Conservation (phyloP, 2,113 vertebrate genomes). For the Saiga tatarica region DNA sequence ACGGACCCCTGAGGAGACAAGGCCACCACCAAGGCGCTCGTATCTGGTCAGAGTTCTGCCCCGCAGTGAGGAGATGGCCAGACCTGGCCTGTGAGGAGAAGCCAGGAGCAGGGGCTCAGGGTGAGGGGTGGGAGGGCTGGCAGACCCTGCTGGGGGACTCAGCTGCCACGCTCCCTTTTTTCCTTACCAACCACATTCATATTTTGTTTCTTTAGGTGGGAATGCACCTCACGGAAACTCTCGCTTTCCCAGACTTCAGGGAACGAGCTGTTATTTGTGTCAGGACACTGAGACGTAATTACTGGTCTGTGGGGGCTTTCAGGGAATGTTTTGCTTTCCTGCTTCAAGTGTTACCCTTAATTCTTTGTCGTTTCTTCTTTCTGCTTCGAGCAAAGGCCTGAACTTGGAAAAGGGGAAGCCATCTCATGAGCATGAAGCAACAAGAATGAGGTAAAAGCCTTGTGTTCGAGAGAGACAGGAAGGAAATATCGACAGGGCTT, state of each 20-base stretch:
- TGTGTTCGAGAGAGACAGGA: neutral
- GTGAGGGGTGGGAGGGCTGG: neutral
- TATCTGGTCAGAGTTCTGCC: neutral
- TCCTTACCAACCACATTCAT: neutral
- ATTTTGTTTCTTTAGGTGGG: neutral
- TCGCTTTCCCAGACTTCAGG: neutral
- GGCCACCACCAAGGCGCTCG: rapidly evolving
- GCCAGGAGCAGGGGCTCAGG: neutral
- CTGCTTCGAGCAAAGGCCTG: neutral
- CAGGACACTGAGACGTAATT: neutral
- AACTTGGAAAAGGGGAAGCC: neutral
- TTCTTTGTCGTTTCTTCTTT: neutral
- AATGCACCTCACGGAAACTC: neutral
- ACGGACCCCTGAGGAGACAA: neutral
- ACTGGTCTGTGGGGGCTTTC: neutral
- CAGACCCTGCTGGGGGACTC: neutral
- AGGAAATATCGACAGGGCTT: neutral
- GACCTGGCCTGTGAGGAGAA: neutral
- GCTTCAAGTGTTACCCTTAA: neutral
- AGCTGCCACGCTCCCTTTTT: neutral
- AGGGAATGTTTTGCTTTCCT: neutral
- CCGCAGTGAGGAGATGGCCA: neutral
- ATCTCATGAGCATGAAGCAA: neutral
- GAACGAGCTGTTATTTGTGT: neutral
- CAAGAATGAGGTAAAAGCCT: neutral